Evolutionary conservation across 2,888 invertebrate genomes (phyloP).

Genomic region (Stenichneumon culpator): DNA sequence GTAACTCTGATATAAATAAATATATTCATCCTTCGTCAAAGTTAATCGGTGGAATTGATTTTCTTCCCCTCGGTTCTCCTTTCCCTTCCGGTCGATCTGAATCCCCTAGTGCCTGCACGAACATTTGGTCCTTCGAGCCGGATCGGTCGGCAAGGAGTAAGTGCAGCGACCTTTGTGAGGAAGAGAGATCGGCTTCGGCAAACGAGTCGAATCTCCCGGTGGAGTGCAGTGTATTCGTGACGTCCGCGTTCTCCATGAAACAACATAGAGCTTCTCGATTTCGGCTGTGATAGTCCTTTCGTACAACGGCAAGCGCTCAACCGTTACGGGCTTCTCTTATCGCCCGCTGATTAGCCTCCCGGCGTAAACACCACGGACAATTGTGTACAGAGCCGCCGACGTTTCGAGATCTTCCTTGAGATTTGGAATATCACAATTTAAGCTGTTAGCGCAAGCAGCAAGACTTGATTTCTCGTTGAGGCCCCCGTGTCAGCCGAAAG

Average conservation of each 20-base stretch:
- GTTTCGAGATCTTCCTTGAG: no score
- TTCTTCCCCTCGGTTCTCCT: neutral
- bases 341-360: no score
- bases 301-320: no score
- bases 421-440: no score
- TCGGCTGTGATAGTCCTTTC: neutral
- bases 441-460: no score
- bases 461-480: no score
- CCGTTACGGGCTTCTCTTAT: no score
- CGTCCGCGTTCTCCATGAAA: neutral
- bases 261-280: neutral
- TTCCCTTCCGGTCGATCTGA: neutral
- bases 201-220: neutral
- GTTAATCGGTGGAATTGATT: neutral
- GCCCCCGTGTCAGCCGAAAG: no score
- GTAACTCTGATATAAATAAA: neutral
- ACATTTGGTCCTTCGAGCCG: slow-evolving; percentile 28
- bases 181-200: neutral
- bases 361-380: no score
- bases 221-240: neutral
- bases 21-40: neutral
- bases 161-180: neutral
- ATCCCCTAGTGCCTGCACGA: neutral
- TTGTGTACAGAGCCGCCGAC: no score
- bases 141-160: neutral